These are phyloP conservation scores for Carassius auratus DNA, from an alignment of 2,113 vertebrate species.

Conservation along the genomic window DNA sequence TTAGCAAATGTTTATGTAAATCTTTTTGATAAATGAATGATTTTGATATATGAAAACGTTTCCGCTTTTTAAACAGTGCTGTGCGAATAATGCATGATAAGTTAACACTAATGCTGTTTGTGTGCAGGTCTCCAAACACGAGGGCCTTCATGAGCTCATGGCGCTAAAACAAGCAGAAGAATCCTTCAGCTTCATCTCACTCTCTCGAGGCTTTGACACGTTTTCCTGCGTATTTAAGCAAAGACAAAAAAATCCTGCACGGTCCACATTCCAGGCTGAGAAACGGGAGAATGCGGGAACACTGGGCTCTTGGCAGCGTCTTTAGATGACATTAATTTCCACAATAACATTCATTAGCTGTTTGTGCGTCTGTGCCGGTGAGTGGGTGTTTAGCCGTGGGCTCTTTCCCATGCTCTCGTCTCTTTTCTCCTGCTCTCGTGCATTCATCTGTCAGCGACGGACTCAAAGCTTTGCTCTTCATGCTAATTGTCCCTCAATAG, in stretches of 20 bases:
- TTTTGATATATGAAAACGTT: too few relatives aligned
- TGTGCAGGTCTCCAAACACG: neutral
- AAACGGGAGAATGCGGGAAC: constrained; percentile 59
- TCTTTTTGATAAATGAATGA: too few relatives aligned
- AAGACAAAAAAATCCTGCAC: constrained; percentile 65
- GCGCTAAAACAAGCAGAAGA: constrained; percentile 18
- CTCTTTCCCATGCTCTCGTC: constrained; percentile 82
- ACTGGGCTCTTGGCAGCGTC: constrained; percentile 68
- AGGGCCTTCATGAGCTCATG: constrained; percentile 51
- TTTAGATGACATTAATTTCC: constrained; percentile 72
- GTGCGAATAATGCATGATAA: neutral
- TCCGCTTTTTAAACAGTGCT: neutral
- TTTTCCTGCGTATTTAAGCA: constrained; percentile 45
- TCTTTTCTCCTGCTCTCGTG: constrained; percentile 76
- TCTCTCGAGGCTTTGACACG: constrained; percentile 62
- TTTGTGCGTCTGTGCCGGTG: constrained; percentile 66
- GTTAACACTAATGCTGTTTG: too few relatives aligned
- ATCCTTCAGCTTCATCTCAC: neutral
- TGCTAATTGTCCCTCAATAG: constrained; percentile 81
- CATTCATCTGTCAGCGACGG: constrained; percentile 71
- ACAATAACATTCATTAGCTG: constrained; percentile 67
- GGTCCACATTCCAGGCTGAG: constrained; percentile 63
- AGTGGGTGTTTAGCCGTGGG: constrained; percentile 63
- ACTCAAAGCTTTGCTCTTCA: constrained; percentile 78
- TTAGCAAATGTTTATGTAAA: too few relatives aligned